Percentiles rank a stretch among this genome's conserved stretches.
These are phyloP conservation scores for Dasysyrphus albostriatus DNA, from an alignment of 2,888 invertebrate genomes.

Conservation along the genomic window DNA sequence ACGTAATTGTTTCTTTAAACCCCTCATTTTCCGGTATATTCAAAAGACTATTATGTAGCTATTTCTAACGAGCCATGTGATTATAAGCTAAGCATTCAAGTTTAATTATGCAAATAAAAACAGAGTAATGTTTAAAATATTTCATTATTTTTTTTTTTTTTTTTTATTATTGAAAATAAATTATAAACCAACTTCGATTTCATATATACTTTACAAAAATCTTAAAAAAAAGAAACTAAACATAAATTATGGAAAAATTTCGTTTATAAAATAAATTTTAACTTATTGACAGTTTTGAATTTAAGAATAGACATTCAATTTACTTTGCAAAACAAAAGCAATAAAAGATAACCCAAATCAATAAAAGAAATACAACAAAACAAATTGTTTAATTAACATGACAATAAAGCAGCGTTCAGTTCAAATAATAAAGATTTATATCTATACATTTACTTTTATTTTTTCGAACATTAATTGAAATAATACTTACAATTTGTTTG, in stretches of 20 bases:
- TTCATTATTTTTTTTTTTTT: too few relatives aligned
- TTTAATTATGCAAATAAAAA: too few relatives aligned
- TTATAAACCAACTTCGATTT: conserved; percentile 39
- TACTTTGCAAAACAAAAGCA: background rate
- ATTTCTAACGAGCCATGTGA: too few relatives aligned
- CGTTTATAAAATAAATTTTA: conserved; percentile 5
- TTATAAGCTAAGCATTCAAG: too few relatives aligned
- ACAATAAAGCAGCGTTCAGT: background rate
- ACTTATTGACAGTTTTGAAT: conserved; percentile 1
- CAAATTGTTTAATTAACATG: background rate
- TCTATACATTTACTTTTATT: background rate
- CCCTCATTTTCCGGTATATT: too few relatives aligned
- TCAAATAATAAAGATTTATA: background rate
- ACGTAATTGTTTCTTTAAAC: too few relatives aligned
- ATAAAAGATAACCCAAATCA: background rate
- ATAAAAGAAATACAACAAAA: background rate
- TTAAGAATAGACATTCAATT: conserved; percentile 1
- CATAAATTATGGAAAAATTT: background rate
- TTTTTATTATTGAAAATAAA: conserved; percentile 57
- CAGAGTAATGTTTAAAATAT: background rate
- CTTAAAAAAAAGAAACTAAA: background rate
- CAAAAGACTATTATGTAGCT: too few relatives aligned
- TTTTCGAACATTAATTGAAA: conserved; percentile 36
- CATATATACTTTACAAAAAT: background rate
- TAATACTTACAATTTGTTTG: conserved; percentile 68